Evolutionary conservation across 2,888 invertebrate species (phyloP), one percentile per base, ranked within the genome.

Genomic region (Eilema caniola): DNA sequence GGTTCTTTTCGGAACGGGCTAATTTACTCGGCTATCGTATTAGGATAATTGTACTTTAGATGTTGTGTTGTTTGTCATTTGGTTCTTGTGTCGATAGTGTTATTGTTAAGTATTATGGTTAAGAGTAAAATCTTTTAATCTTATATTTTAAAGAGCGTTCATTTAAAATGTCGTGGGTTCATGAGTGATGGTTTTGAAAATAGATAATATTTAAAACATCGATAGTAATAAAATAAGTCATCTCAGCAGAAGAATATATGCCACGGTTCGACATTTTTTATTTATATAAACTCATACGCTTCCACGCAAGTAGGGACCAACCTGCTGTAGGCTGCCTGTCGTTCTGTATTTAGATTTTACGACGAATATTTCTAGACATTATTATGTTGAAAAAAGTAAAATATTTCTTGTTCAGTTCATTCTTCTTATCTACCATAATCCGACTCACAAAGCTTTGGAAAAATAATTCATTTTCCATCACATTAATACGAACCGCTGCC

Each of bases 381-480:
- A 53, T n/a, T 10, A n/a, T 53, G n/a, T 2, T n/a, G 20, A 3
- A 20, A 47, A 53, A 20, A 20, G 5, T 53, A n/a, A n/a, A 53
- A 10, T 4, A 53, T n/a, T 53, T n/a, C 2, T 2, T 53, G 20
- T 62, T 62, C 24, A 59, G 59, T 16, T 41, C 2, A 41, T 41
- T 62, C 7, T 23, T 33, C 14, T 5, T 41, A 41, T 24, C 41
- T 41, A 41, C 10, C n/a, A 5, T 25, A 64, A 64, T 3, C 3
- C 63, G 12, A 24, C 20, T 31, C n/a, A 24, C 14, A 53, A 66
- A 59, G 23, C 10, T 37, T n/a, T 41, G 59, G 28, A 67, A 67
- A 62, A 20, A 56, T 62, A 56, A 62, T 67, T 62, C 33, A 62
- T 67, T 62, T 62, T 62, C 61, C 66, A 70, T 62, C 61, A 69